These are phyloP conservation scores for Neuroscelio doddi DNA, from an alignment of 2,888 invertebrate species.

Conservation along the genomic window DNA sequence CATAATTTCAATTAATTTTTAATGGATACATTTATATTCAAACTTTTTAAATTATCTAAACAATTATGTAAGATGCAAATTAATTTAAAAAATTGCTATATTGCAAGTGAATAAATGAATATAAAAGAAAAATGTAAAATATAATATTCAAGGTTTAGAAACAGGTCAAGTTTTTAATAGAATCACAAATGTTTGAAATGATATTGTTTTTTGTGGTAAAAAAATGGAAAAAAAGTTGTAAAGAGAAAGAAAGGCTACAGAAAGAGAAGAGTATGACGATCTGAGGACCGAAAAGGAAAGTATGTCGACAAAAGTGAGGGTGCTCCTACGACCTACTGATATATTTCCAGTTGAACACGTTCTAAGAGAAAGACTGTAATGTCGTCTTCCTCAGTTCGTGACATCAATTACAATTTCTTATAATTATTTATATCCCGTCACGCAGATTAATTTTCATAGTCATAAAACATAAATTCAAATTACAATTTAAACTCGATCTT, in stretches of 20 bases:
- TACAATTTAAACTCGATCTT: no score
- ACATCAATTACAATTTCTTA: constrained; percentile 30
- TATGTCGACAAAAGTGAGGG: constrained; percentile 62
- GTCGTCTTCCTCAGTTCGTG: constrained; percentile 28
- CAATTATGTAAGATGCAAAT: no score
- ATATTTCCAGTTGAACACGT: constrained; percentile 57
- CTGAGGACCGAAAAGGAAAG: constrained; percentile 54
- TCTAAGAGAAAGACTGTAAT: constrained; percentile 37
- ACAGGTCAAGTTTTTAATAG: no score
- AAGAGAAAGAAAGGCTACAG: constrained; percentile 47
- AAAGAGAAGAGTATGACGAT: constrained; percentile 39
- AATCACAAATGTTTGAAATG: not conserved
- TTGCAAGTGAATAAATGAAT: no score
- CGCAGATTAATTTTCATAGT: no score
- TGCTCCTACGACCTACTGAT: constrained; percentile 65
- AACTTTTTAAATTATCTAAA: no score
- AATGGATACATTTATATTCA: no score
- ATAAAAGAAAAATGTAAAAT: no score
- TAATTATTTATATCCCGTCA: not conserved
- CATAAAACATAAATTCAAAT: no score
- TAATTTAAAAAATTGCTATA: no score
- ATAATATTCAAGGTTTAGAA: no score
- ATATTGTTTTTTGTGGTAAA: constrained; percentile 16
- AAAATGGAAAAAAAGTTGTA: constrained; percentile 39
- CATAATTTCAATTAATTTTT: no score